phyloP scores from a whole-genome alignment of 2,888 invertebrate species.

The Chaetogeoica ovagalla region DNA sequence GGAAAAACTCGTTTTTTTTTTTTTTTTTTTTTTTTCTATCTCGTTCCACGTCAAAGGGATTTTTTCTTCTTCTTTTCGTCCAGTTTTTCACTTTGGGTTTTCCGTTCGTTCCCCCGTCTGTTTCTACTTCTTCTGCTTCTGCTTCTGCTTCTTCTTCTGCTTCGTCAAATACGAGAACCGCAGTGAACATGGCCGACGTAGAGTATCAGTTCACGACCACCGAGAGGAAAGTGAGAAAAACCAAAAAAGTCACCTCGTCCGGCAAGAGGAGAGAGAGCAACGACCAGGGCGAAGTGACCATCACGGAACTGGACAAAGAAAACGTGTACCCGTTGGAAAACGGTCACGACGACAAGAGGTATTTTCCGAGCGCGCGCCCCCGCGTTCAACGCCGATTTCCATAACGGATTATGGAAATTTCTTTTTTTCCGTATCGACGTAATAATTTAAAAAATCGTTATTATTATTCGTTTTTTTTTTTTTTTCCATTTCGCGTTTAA shows the following conservation, averaged over 20 bases:
- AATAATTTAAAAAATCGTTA: too few species aligned
- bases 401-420: too few species aligned
- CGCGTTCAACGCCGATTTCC: too few species aligned
- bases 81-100: neutral
- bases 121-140: neutral
- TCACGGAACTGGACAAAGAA: slow-evolving; percentile 71
- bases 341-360: slow-evolving; percentile 46
- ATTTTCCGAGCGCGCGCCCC: slow-evolving; percentile 22
- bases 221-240: slow-evolving; percentile 89
- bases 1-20: slow-evolving; percentile 26
- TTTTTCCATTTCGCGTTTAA: too few species aligned
- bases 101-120: neutral
- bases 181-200: slow-evolving; percentile 82
- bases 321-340: slow-evolving; percentile 56
- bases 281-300: slow-evolving; percentile 67
- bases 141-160: neutral
- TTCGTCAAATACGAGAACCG: neutral
- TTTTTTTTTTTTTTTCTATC: neutral
- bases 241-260: slow-evolving; percentile 64
- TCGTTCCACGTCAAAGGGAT: too few species aligned
- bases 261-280: slow-evolving; percentile 73
- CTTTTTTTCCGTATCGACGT: too few species aligned
- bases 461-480: too few species aligned
- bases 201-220: slow-evolving; percentile 86
- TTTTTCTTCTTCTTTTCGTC: neutral